Percentiles rank a stretch among this genome's conserved stretches.
Evolutionary conservation across 2,113 vertebrate genomes (phyloP).

Genomic region (Gallinago paraguaiae): DNA sequence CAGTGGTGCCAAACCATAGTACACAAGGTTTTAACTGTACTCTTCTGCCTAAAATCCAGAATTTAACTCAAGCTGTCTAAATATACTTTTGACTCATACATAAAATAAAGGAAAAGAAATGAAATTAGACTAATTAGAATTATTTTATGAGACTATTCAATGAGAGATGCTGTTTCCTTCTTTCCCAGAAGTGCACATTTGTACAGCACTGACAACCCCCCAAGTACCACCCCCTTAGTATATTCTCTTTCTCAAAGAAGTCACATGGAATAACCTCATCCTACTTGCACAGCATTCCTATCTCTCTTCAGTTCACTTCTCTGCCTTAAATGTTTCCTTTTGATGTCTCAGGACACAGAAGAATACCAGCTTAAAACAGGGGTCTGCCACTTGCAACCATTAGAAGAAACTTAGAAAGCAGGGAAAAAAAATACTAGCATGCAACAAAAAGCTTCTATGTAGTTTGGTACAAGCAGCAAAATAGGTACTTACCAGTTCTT

Average conservation of each 20-base stretch:
- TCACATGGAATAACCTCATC: background rate
- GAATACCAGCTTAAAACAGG: background rate
- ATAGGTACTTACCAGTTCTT: background rate
- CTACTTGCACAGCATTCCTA: background rate
- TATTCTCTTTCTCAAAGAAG: background rate
- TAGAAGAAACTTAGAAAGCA: background rate
- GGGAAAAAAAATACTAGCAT: background rate
- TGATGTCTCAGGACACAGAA: background rate
- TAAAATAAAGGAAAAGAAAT: background rate
- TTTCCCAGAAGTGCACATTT: background rate
- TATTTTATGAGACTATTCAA: background rate
- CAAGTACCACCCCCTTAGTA: background rate
- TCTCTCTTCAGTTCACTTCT: background rate
- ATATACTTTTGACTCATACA: background rate
- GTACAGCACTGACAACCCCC: background rate
- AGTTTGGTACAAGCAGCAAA: background rate
- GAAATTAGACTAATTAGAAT: background rate
- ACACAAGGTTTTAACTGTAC: background rate
- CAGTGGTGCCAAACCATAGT: background rate
- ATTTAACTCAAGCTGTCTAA: conserved; percentile 1
- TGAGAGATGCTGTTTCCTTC: background rate
- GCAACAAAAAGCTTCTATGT: background rate
- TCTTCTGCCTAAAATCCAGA: background rate
- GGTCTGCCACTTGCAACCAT: background rate
- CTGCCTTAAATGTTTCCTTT: background rate